These are phyloP conservation scores for Acleris cristana DNA, from an alignment of 2,888 invertebrate genomes.

Conservation along the genomic window DNA sequence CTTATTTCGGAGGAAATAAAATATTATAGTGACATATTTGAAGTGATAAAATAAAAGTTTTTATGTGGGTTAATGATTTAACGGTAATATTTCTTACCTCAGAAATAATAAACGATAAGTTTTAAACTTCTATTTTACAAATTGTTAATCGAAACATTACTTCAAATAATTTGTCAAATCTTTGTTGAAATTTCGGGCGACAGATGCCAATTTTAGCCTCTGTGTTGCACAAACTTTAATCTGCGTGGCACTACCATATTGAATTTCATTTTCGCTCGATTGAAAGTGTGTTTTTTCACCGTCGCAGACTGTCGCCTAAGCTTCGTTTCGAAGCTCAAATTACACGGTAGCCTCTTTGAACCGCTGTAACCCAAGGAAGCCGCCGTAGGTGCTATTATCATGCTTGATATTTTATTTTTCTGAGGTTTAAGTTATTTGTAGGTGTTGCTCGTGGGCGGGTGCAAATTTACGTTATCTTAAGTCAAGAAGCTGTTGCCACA, in stretches of 20 bases:
- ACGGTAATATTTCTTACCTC: background rate
- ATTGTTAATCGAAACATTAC: background rate
- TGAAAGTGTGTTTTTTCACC: conserved; percentile 68
- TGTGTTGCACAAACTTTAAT: conserved; percentile 81
- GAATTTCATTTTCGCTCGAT: conserved; percentile 78
- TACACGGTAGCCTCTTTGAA: conserved; percentile 79
- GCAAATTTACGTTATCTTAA: conserved; percentile 60
- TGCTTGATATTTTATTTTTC: conserved; percentile 49
- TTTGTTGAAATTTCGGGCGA: conserved; percentile 68
- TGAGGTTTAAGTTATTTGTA: conserved; percentile 57
- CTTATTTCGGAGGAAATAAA: conserved; percentile 15
- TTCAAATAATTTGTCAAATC: conserved; percentile 52
- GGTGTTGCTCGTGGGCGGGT: conserved; percentile 68
- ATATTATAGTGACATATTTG: background rate
- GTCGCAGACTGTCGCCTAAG: conserved; percentile 76
- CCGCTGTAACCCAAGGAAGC: conserved; percentile 65
- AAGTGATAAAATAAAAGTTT: background rate
- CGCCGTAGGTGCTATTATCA: conserved; percentile 56
- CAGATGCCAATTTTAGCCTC: conserved; percentile 74
- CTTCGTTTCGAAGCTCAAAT: conserved; percentile 74
- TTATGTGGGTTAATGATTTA: background rate
- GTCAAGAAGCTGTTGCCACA: conserved; percentile 45
- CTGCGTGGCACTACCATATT: conserved; percentile 74
- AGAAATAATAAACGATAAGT: background rate
- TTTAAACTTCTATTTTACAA: background rate